Evolutionary conservation across 92 coral and sea anemone species (phyloP), one percentile per base, ranked within the genome.

Genomic region (Plumapathes pennacea): DNA sequence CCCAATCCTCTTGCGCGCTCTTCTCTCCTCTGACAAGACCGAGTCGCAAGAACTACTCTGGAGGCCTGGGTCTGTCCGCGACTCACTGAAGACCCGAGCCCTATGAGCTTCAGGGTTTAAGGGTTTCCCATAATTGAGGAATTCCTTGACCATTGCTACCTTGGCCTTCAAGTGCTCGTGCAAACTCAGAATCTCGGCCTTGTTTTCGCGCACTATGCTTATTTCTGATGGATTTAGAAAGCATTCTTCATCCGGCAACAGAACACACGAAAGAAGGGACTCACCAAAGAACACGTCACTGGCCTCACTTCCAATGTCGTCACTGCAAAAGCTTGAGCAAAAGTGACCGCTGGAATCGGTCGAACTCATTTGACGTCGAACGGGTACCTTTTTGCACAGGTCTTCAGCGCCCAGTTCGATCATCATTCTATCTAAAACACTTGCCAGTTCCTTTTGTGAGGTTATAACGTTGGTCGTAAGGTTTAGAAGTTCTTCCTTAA

Each of bases 191-290:
- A 88, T 88, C 57, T 88, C 96, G 19, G 86, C 57, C 54, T 88
- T 88, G 64, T 69, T 88, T 33, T 88, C 96, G 37, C 90, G 79
- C 29, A 88, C 83, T 11, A 72, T 52, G 52, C 96, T 88, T 0
- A 88, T 72, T 38, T 88, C 96, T 10, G 96, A 88, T 0, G 96
- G 90, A 67, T 88, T 88, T 18, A 88, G 62, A 21, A 88, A 60
- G 69, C 81, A 69, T 27, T 88, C 83, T 53, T 77, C 80, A 42
- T 88, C 96, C 23, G 96, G 96, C 28, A 77, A 62, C 20, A 83
- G 46, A 47, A 50, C 53, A 44, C 64, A 73, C 10, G 83, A 38
- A 14, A 73, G 50, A 5, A 66, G 61, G 38, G 74, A 61, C 39
- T 72, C 72, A 43, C 69, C 59, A 13, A 61, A 57, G 39, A 83